phyloP scores from a whole-genome alignment of 2,797 vertebrate species.

The Scomberomorus guttatus region DNA sequence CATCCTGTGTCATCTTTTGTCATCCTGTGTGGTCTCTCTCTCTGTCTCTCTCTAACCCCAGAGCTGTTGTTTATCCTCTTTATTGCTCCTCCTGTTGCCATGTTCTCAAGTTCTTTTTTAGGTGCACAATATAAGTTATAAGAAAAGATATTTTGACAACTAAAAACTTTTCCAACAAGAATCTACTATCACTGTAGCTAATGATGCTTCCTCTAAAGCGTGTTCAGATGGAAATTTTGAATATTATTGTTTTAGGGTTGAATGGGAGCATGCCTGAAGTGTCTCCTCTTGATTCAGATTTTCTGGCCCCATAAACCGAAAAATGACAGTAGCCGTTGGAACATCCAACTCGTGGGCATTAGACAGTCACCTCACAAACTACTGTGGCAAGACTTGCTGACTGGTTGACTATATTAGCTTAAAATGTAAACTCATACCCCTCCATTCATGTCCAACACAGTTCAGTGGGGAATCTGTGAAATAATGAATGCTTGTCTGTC shows the following conservation, averaged over 20 bases:
- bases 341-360: no score
- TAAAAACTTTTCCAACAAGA: neutral
- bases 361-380: neutral
- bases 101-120: conserved; percentile 9
- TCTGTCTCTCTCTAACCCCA: conserved; percentile 28
- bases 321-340: no score
- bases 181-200: neutral
- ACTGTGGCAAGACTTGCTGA: neutral
- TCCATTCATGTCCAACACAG: no score
- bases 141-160: neutral
- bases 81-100: conserved; percentile 25
- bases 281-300: no score
- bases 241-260: no score
- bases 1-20: conserved; percentile 23
- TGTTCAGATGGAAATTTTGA: no score
- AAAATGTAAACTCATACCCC: no score
- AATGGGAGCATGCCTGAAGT: no score
- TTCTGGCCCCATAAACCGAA: no score
- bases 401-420: no score
- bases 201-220: neutral
- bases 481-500: neutral
- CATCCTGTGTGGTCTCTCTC: conserved; percentile 65
- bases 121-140: neutral
- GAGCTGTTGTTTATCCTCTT: conserved; percentile 50
- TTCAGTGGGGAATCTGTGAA: neutral